These are phyloP conservation scores for Dromius quadrimaculatus DNA, from an alignment of 2,888 invertebrate genomes.

Conservation along the genomic window DNA sequence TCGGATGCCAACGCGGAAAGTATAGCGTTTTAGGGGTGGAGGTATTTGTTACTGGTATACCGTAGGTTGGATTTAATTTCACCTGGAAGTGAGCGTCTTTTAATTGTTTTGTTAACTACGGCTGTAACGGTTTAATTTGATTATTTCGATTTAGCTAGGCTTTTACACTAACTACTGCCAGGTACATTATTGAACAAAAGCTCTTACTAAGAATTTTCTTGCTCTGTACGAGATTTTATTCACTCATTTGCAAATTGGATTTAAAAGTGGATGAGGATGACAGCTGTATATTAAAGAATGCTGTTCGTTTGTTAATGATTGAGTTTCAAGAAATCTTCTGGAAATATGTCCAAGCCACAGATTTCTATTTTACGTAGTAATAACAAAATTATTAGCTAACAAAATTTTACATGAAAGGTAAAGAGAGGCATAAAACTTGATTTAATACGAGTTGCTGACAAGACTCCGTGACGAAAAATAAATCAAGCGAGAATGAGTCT, in stretches of 20 bases:
- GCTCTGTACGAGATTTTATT: no score
- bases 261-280: no score
- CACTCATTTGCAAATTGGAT: not conserved
- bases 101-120: conserved; percentile 50
- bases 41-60: conserved; percentile 48
- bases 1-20: conserved; percentile 18
- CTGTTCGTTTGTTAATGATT: not conserved
- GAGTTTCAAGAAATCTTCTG: not conserved
- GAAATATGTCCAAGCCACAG: not conserved
- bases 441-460: conserved; percentile 27
- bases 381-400: conserved; percentile 18
- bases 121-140: conserved; percentile 42
- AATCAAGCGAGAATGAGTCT: conserved; percentile 27
- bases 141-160: conserved; percentile 38
- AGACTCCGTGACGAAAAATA: conserved; percentile 22
- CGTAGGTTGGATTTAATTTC: conserved; percentile 49
- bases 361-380: conserved; percentile 9
- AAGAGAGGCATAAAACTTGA: conserved; percentile 14
- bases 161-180: not conserved
- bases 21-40: not conserved
- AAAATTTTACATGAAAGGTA: conserved; percentile 24
- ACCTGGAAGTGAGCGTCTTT: conserved; percentile 42
- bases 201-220: no score
- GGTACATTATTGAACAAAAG: not conserved
- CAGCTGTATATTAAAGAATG: no score